Evolutionary conservation across 2,113 vertebrate genomes (phyloP).

Genomic region (Guaruba guarouba): DNA sequence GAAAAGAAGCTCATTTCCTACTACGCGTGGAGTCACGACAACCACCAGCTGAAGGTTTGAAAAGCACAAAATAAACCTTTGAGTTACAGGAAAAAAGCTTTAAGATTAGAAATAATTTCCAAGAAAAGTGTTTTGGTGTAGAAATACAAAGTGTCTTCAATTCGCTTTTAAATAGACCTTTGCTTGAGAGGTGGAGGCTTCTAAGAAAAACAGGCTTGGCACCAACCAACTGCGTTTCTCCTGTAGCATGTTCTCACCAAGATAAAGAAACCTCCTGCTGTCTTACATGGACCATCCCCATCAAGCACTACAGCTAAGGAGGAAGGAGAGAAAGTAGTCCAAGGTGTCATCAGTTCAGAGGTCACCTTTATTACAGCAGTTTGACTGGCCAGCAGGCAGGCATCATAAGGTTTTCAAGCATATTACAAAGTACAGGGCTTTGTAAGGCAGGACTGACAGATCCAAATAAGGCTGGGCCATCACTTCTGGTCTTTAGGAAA

Average conservation of each 20-base stretch:
- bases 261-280: conserved; percentile 26
- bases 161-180: background rate
- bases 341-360: background rate
- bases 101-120: background rate
- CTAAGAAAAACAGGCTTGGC: conserved; percentile 61
- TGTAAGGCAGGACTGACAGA: fast-evolving
- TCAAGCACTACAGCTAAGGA: conserved; percentile 12
- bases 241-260: conserved; percentile 64
- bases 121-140: background rate
- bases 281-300: conserved; percentile 53
- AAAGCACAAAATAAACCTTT: background rate
- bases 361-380: background rate
- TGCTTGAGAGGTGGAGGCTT: conserved; percentile 43
- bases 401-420: background rate
- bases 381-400: background rate
- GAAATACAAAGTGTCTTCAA: background rate
- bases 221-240: conserved; percentile 54
- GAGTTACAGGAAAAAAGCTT: background rate
- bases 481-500: background rate
- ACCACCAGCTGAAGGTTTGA: background rate
- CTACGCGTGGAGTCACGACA: background rate
- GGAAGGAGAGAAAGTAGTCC: background rate
- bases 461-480: background rate
- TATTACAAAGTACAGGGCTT: background rate
- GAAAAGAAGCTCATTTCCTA: background rate